A percentile compares a stretch with the other conserved stretches of the same genome.
phyloP scores from a whole-genome alignment of 2,113 vertebrate genomes.

The Junco hyemalis region DNA sequence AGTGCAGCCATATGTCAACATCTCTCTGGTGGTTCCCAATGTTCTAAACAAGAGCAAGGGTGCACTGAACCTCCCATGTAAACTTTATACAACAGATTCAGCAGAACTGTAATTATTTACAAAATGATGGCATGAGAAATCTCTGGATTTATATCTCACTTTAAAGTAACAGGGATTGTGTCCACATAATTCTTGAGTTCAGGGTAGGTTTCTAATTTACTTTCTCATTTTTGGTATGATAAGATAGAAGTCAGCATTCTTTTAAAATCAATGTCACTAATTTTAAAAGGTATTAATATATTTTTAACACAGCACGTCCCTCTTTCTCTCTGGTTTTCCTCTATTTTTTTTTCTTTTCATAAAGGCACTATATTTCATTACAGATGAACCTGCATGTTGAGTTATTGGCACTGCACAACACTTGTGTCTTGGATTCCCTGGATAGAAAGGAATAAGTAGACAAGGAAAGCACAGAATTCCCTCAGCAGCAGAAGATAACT shows the following conservation, averaged over 20 bases:
- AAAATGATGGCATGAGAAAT: conserved; percentile 92
- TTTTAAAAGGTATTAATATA: background rate
- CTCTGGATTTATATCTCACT: conserved; percentile 85
- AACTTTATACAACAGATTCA: conserved; percentile 99
- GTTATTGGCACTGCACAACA: background rate
- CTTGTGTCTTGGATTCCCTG: background rate
- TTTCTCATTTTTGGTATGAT: conserved; percentile 69
- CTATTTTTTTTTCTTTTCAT: background rate
- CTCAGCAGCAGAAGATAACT: background rate
- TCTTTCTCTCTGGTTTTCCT: background rate
- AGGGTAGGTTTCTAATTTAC: conserved; percentile 71
- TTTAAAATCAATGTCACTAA: background rate
- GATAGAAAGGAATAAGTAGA: background rate
- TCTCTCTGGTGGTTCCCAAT: conserved; percentile 96
- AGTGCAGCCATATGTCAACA: conserved; percentile 97
- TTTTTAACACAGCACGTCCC: background rate
- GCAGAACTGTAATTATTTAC: conserved; percentile 99
- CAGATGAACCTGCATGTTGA: background rate
- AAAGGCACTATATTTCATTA: background rate
- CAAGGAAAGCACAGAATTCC: background rate
- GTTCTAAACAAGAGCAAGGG: conserved; percentile 99
- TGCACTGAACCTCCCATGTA: conserved; percentile 98
- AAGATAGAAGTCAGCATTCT: conserved; percentile 46
- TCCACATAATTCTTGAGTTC: conserved; percentile 72
- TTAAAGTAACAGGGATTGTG: conserved; percentile 79